Conservation (phyloP, 1,140 invertebrate species). For the Brachionus calyciflorus region DNA sequence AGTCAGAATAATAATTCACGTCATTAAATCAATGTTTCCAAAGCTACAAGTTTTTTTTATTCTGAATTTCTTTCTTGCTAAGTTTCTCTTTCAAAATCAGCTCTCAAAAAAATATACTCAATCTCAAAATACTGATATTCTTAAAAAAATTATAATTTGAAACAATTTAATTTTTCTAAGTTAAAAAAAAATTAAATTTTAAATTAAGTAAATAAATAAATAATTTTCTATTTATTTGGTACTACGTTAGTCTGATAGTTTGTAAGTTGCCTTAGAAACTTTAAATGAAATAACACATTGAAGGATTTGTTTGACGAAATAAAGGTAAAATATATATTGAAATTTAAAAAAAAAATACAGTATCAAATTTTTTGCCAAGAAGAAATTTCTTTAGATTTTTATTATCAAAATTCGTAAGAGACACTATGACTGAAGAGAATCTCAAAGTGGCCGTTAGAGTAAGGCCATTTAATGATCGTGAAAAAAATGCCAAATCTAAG, state of each 20-base stretch:
- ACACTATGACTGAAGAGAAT: slow-evolving; percentile 58
- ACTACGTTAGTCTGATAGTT: slow-evolving; percentile 3
- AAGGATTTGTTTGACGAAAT: neutral
- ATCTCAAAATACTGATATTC: neutral
- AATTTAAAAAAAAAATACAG: no score
- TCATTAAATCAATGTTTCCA: slow-evolving; percentile 6
- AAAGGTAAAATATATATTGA: no score
- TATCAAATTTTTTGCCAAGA: no score
- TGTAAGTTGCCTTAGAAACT: slow-evolving; percentile 30
- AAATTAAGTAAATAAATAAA: neutral
- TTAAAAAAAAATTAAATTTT: slow-evolving; percentile 21
- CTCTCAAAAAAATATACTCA: neutral
- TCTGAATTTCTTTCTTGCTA: no score
- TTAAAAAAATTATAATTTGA: neutral
- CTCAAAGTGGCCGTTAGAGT: slow-evolving; percentile 67
- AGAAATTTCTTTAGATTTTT: no score
- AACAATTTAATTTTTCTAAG: neutral
- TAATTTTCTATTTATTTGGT: neutral
- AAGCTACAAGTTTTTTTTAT: no score
- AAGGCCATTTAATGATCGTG: slow-evolving; percentile 66
- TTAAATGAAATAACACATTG: neutral
- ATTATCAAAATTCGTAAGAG: neutral
- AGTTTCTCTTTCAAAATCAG: no score
- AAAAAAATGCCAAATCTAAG: slow-evolving; percentile 63
- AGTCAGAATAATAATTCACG: no score